phyloP scores from a whole-genome alignment of 2,888 invertebrate genomes.

The Hoplodrina ambigua region DNA sequence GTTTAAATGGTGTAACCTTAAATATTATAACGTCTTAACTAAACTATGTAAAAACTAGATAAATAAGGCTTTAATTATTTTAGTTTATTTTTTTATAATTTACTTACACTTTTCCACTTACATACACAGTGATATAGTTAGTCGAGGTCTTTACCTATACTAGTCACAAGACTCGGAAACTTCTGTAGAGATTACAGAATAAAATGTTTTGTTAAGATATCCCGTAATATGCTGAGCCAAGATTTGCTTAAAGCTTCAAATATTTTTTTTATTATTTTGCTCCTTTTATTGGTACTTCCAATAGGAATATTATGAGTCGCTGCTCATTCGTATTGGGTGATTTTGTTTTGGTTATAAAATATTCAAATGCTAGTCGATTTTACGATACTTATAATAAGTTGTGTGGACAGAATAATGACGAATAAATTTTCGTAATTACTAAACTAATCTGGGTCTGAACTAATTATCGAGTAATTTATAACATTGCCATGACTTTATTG shows the following conservation, averaged over 20 bases:
- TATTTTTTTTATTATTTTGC: constrained; percentile 25
- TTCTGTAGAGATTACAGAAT: constrained; percentile 50
- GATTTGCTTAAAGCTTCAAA: constrained; percentile 17
- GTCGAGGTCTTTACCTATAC: not conserved
- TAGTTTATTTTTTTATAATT: too few species aligned
- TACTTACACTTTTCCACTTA: not conserved
- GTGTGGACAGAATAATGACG: too few species aligned
- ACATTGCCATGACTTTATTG: too few species aligned
- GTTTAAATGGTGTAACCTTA: too few species aligned
- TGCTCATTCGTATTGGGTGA: constrained; percentile 8
- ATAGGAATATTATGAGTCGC: constrained; percentile 24
- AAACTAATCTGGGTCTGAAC: too few species aligned
- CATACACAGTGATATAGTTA: not conserved
- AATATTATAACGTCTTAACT: too few species aligned
- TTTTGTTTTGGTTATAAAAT: constrained; percentile 4
- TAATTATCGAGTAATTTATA: too few species aligned
- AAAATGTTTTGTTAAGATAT: constrained; percentile 45
- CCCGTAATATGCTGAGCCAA: constrained; percentile 25
- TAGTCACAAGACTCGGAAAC: constrained; percentile 23
- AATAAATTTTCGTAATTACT: too few species aligned
- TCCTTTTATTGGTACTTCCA: constrained; percentile 32
- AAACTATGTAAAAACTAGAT: too few species aligned
- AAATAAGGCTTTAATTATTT: too few species aligned
- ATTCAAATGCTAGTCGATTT: not conserved
- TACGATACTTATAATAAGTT: not conserved